A percentile compares a stretch with the other conserved stretches of the same genome.
Evolutionary conservation across 2,888 invertebrate species (phyloP).

Genomic region (Pristionchus exspectatus): DNA sequence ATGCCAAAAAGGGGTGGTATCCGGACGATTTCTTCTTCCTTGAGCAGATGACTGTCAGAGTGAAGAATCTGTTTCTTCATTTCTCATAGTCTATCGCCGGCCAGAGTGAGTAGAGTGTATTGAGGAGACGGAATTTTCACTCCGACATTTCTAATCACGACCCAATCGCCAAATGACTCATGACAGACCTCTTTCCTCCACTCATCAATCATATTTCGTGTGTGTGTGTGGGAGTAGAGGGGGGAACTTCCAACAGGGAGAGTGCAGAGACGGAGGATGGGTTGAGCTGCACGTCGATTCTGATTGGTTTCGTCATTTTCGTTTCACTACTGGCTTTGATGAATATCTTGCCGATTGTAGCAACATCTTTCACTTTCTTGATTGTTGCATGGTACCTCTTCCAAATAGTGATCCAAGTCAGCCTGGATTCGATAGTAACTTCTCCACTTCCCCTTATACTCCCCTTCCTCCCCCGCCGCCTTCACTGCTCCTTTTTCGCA

Average conservation of each 20-base stretch:
- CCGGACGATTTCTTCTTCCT: neutral
- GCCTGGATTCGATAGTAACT: neutral
- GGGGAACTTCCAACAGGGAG: neutral
- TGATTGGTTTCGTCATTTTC: neutral
- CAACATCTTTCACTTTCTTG: neutral
- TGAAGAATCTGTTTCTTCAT: too few relatives aligned
- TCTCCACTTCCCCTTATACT: neutral
- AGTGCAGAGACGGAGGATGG: neutral
- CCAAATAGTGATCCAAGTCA: neutral
- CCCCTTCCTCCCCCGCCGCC: neutral
- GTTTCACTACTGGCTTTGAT: neutral
- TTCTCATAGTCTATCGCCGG: too few relatives aligned
- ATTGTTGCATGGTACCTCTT: neutral
- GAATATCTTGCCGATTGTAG: too few relatives aligned
- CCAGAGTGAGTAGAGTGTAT: too few relatives aligned
- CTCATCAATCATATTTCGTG: conserved; percentile 47
- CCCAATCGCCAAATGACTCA: conserved; percentile 58
- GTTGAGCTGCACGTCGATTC: neutral
- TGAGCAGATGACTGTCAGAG: neutral
- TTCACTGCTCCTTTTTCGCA: neutral
- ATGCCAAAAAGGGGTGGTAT: neutral
- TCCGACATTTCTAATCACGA: neutral
- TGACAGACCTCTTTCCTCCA: conserved; percentile 52
- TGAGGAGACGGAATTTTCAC: neutral
- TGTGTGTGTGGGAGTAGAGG: neutral